Evolutionary conservation across 2,797 vertebrate genomes (phyloP).

Genomic region (Jordanella pulchra): DNA sequence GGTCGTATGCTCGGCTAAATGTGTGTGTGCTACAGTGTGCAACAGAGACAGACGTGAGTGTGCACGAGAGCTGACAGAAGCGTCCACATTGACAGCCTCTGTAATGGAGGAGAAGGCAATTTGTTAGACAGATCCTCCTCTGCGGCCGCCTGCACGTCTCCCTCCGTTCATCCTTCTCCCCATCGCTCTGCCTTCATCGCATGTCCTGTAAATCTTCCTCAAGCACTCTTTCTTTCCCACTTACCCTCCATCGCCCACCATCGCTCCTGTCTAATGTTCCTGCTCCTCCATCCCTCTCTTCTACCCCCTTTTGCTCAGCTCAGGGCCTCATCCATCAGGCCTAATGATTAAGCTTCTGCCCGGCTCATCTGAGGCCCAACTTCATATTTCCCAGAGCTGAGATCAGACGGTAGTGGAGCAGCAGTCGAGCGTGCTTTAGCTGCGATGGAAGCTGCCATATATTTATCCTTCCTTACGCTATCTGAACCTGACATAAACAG

Average conservation of each 20-base stretch:
- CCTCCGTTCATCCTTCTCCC: slow-evolving; percentile 78
- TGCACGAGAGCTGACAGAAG: slow-evolving; percentile 82
- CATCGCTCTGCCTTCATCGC: slow-evolving; percentile 66
- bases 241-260: slow-evolving; percentile 52
- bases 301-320: slow-evolving; percentile 35
- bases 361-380: slow-evolving; percentile 63
- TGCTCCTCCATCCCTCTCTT: slow-evolving; percentile 38
- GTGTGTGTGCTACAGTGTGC: slow-evolving; percentile 21
- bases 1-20: slow-evolving; percentile 3
- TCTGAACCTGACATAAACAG: not conserved
- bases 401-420: slow-evolving; percentile 47
- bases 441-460: slow-evolving; percentile 8
- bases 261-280: slow-evolving; percentile 45
- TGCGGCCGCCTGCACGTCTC: slow-evolving; percentile 71
- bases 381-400: slow-evolving; percentile 62
- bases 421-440: slow-evolving; percentile 22
- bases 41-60: slow-evolving; percentile 61
- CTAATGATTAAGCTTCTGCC: slow-evolving; percentile 76
- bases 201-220: slow-evolving; percentile 71
- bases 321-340: slow-evolving; percentile 75
- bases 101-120: slow-evolving; percentile 84
- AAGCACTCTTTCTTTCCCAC: slow-evolving; percentile 56
- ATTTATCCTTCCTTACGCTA: not conserved
- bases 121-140: slow-evolving; percentile 81
- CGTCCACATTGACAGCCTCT: slow-evolving; percentile 79